Evolutionary conservation across 2,888 invertebrate species (phyloP), one percentile per base, ranked within the genome.

Genomic region (Nudaria mundana): DNA sequence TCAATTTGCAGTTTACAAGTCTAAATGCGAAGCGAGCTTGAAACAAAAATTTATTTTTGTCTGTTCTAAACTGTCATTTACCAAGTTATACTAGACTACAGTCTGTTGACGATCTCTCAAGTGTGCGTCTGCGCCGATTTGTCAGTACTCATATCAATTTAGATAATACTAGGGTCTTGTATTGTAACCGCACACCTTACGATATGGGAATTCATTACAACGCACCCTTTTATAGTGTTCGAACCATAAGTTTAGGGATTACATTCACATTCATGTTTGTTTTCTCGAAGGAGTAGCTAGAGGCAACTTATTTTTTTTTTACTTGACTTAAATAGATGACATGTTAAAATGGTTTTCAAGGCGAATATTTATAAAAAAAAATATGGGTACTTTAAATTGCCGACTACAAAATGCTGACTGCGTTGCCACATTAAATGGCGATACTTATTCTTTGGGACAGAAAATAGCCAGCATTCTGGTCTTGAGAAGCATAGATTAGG

Each of bases 101-200:
- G 11, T 7, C 24, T 4, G n/a, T 8, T 26, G 26, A 3, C 6
- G 16, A n/a, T 32, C 41, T 29, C 32, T 10, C 10, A 20, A 15
- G 32, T 22, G 32, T 44, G 23, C 11, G 31, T 45, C 40, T 29
- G 11, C 28, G 52, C 40, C 65, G 60, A 66, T 66, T 65, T 66
- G 63, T 65, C 69, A 58, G 54, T 55, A 55, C 57, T 65, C 64
- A 66, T 63, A 60, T 63, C 65, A 66, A 59, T 63, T 63, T 58
- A 56, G n/a, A 52, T 46, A 15, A 11, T 4, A 14, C 14, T 18
- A 30, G 7, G 2, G n/a, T n/a, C 22, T 31, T 3, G 10, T 48
- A 48, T 41, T 48, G 73, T 69, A 73, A 76, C 66, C 63, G 41
- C 59, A 76, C 76, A 34, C 46, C 38, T 29, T 11, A 26, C 45